These are phyloP conservation scores for Macrotrachela quadricornifera DNA, from an alignment of 1,140 invertebrate species.

Conservation along the genomic window DNA sequence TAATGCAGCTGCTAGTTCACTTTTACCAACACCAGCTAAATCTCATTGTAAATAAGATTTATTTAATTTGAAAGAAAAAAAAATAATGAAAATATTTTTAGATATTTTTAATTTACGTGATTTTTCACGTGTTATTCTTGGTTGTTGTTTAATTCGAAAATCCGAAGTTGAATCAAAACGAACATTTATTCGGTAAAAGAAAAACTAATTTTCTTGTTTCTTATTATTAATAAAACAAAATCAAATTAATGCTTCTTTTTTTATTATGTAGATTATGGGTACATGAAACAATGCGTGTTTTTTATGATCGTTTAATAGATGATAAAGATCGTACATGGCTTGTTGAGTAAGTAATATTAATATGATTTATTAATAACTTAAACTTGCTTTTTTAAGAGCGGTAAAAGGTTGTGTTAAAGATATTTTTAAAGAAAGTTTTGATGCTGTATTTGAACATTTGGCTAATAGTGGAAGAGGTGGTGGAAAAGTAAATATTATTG, in stretches of 20 bases:
- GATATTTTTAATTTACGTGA: slow-evolving; percentile 76
- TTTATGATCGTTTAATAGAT: slow-evolving; percentile 31
- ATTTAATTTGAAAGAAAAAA: too few relatives aligned
- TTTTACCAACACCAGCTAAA: slow-evolving; percentile 70
- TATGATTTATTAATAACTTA: background rate
- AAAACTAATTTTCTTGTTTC: too few relatives aligned
- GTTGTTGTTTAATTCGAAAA: slow-evolving; percentile 42
- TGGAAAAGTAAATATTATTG: too few relatives aligned
- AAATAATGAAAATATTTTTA: too few relatives aligned
- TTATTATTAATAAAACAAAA: too few relatives aligned
- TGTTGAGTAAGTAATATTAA: slow-evolving; percentile 23
- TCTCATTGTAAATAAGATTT: slow-evolving; percentile 42
- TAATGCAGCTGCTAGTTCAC: slow-evolving; percentile 24
- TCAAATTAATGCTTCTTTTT: too few relatives aligned
- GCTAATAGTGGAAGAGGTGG: slow-evolving; percentile 15
- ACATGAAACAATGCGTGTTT: slow-evolving; percentile 30
- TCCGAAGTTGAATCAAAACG: slow-evolving; percentile 47
- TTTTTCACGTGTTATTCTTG: slow-evolving; percentile 40
- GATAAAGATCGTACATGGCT: slow-evolving; percentile 27
- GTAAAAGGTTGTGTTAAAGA: slow-evolving; percentile 41
- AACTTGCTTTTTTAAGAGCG: slow-evolving; percentile 16
- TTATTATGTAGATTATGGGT: slow-evolving; percentile 19
- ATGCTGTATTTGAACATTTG: slow-evolving; percentile 38
- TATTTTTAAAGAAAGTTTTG: slow-evolving; percentile 46
- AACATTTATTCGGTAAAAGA: slow-evolving; percentile 25